A percentile compares a stretch with the other conserved stretches of the same genome.
Conservation (phyloP, 2,797 vertebrate species). For the Antennarius maculatus region DNA sequence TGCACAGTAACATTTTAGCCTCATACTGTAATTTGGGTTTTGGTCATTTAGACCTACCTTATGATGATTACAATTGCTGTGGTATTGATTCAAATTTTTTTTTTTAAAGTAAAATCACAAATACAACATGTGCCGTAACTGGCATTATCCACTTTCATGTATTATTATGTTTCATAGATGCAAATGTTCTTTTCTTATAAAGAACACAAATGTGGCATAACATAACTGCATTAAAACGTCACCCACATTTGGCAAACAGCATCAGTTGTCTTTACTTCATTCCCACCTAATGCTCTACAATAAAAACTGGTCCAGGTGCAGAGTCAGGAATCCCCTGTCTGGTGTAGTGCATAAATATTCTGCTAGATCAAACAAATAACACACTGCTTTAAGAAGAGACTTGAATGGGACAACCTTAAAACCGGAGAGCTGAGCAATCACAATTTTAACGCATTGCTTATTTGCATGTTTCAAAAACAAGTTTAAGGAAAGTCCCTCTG, state of each 20-base stretch:
- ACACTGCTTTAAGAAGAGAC: not conserved
- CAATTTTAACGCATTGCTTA: slow-evolving; percentile 10
- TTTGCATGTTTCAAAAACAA: slow-evolving; percentile 41
- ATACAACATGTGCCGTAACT: slow-evolving; percentile 35
- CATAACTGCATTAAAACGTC: not conserved
- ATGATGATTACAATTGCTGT: slow-evolving; percentile 63
- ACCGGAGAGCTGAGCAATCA: not conserved
- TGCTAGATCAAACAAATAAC: slow-evolving; percentile 27
- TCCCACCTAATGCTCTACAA: slow-evolving; percentile 40
- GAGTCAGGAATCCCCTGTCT: slow-evolving; percentile 45
- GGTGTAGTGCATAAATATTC: slow-evolving; percentile 9
- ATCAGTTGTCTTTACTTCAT: slow-evolving; percentile 44
- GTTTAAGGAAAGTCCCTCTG: slow-evolving; percentile 49
- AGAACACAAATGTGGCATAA: slow-evolving; percentile 4
- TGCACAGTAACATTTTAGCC: slow-evolving; percentile 63
- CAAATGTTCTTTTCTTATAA: too few relatives aligned
- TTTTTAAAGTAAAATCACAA: slow-evolving; percentile 27
- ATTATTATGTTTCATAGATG: not conserved
- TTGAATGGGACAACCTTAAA: not conserved
- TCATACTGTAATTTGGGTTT: slow-evolving; percentile 69
- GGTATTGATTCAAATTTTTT: slow-evolving; percentile 55
- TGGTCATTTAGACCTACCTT: slow-evolving; percentile 71
- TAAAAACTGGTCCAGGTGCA: slow-evolving; percentile 47
- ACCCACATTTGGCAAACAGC: too few relatives aligned
- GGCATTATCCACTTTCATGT: slow-evolving; percentile 26